phyloP scores from a whole-genome alignment of 2,797 vertebrate species.

The Galagoides demidoff region DNA sequence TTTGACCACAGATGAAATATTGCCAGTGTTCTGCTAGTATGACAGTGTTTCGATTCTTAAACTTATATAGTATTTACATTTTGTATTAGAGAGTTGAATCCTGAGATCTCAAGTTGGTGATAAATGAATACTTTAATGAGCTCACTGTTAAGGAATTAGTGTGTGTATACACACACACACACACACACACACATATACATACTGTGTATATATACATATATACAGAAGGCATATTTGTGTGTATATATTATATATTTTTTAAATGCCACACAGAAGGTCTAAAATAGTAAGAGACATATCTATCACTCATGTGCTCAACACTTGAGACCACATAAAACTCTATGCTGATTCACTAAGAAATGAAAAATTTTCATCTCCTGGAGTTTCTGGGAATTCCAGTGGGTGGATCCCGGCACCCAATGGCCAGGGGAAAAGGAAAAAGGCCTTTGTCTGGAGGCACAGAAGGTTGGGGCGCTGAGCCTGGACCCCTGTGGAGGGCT shows the following conservation, averaged over 20 bases:
- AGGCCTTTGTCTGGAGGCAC: slow-evolving; percentile 2
- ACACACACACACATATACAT: no score
- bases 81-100: not conserved
- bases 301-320: fast-evolving
- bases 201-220: no score
- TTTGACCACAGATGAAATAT: not conserved
- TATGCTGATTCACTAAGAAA: not conserved
- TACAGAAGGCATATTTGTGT: not conserved
- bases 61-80: not conserved
- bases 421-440: slow-evolving; percentile 35
- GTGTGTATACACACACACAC: no score
- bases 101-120: not conserved
- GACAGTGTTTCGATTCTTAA: not conserved
- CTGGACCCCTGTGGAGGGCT: slow-evolving; percentile 58
- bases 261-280: not conserved
- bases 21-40: fast-evolving
- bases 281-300: not conserved
- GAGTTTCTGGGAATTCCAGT: not conserved
- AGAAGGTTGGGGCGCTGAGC: slow-evolving; percentile 10
- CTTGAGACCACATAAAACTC: not conserved
- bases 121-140: not conserved
- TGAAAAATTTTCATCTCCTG: not conserved
- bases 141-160: not conserved
- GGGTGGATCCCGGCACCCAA: not conserved
- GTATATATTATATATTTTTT: not conserved